phyloP scores from a whole-genome alignment of 2,113 vertebrate species.

The Takifugu flavidus region DNA sequence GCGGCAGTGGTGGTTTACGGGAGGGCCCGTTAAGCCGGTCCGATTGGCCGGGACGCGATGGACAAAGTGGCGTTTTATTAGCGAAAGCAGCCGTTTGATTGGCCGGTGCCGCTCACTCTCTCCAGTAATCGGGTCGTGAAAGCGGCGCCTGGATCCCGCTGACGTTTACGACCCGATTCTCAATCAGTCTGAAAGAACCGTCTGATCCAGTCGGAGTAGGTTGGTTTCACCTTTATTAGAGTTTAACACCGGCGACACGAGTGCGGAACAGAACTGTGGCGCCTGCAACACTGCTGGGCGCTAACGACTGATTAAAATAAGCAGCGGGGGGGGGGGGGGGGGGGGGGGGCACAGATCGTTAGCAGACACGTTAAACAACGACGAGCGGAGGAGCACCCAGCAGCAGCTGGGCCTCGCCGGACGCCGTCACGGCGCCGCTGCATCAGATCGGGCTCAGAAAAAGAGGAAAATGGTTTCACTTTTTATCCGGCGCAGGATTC shows the following conservation, averaged over 20 bases:
- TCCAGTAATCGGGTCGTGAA: conserved; percentile 47
- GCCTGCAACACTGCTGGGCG: too few relatives aligned
- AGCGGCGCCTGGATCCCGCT: conserved; percentile 6
- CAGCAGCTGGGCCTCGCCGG: too few relatives aligned
- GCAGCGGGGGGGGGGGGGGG: too few relatives aligned
- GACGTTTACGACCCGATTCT: conserved; percentile 33
- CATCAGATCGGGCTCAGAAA: too few relatives aligned
- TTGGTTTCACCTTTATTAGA: not conserved
- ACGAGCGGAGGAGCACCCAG: too few relatives aligned
- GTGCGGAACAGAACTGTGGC: not conserved
- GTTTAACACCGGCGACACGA: not conserved
- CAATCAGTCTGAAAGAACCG: conserved; percentile 20
- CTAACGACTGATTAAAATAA: too few relatives aligned
- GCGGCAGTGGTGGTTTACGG: conserved; percentile 41
- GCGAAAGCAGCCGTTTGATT: conserved; percentile 16
- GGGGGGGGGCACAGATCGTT: too few relatives aligned
- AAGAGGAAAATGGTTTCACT: too few relatives aligned
- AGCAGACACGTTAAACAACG: too few relatives aligned
- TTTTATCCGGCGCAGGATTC: too few relatives aligned
- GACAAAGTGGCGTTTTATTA: conserved; percentile 59
- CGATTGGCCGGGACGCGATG: not conserved
- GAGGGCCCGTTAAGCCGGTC: conserved; percentile 33
- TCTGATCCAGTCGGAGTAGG: conserved; percentile 4
- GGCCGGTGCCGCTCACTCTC: conserved; percentile 8
- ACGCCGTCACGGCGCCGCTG: too few relatives aligned